Evolutionary conservation across 1,140 invertebrate species (phyloP).

Genomic region (Monomorium pharaonis): DNA sequence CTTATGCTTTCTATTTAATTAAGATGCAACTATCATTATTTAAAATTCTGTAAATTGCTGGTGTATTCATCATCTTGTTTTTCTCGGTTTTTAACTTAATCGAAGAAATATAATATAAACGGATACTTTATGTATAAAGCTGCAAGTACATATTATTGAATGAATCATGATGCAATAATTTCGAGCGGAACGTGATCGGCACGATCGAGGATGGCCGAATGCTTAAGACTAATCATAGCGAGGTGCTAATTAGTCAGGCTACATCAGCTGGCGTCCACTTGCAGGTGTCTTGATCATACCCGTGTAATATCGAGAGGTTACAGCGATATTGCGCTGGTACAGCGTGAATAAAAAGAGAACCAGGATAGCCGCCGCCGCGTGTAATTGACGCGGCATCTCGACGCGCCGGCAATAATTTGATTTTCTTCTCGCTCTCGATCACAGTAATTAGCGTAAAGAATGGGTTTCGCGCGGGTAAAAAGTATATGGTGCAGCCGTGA

Average conservation of each 20-base stretch:
- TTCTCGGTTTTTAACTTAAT: not conserved
- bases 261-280: not conserved
- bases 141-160: not conserved
- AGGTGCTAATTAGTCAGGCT: conserved; percentile 16
- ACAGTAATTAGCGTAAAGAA: conserved; percentile 38
- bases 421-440: conserved; percentile 19
- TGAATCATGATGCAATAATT: not conserved
- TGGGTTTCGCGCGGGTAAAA: conserved; percentile 37
- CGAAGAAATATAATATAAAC: not conserved
- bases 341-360: not conserved
- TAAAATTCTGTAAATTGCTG: too few species aligned
- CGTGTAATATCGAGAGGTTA: conserved; percentile 32
- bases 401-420: conserved; percentile 24
- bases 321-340: conserved; percentile 35
- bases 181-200: not conserved
- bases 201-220: not conserved
- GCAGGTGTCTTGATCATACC: not conserved
- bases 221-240: not conserved
- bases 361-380: not conserved
- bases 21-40: too few species aligned
- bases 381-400: conserved; percentile 12
- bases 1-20: too few species aligned
- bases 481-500: conserved; percentile 11
- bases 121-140: not conserved
- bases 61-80: too few species aligned